These are phyloP conservation scores for Drosophila albomicans DNA, from an alignment of 1,140 invertebrate genomes.

Conservation along the genomic window DNA sequence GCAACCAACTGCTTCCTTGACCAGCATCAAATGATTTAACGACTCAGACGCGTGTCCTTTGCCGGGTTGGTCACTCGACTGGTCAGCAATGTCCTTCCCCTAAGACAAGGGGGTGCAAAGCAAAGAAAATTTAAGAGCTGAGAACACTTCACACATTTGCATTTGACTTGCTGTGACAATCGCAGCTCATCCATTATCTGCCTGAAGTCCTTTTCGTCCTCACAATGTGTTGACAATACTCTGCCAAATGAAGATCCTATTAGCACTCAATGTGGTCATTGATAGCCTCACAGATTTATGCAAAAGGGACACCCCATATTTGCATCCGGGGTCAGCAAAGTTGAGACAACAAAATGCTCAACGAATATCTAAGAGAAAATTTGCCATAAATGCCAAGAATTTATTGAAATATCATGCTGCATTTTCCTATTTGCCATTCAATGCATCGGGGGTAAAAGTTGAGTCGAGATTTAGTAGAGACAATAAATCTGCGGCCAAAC, in stretches of 20 bases:
- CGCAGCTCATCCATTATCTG: constrained; percentile 24
- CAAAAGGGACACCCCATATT: constrained; percentile 14
- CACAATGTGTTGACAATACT: constrained; percentile 50
- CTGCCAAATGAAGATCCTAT: constrained; percentile 26
- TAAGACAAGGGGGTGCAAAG: constrained; percentile 2
- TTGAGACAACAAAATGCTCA: constrained; percentile 14
- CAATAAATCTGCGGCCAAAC: constrained; percentile 62
- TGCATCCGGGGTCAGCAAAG: constrained; percentile 35
- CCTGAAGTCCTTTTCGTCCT: constrained; percentile 19
- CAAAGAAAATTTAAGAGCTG: constrained; percentile 1
- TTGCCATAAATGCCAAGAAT: constrained; percentile 34
- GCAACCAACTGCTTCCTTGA: constrained; percentile 47
- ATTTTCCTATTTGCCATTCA: constrained; percentile 4
- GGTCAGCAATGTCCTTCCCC: constrained; percentile 31
- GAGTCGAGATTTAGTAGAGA: constrained; percentile 42
- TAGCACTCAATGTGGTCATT: constrained; percentile 36
- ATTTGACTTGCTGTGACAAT: constrained; percentile 43
- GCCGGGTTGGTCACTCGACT: constrained; percentile 53
- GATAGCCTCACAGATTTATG: constrained; percentile 29
- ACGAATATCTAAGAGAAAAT: constrained; percentile 17
- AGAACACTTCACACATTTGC: constrained; percentile 46
- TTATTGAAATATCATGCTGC: constrained; percentile 60
- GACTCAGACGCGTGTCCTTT: constrained; percentile 62
- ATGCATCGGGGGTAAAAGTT: constrained; percentile 37
- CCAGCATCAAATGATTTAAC: constrained; percentile 50